These are phyloP conservation scores for Drosophila mayri DNA, from an alignment of 1,140 invertebrate genomes.

Conservation along the genomic window DNA sequence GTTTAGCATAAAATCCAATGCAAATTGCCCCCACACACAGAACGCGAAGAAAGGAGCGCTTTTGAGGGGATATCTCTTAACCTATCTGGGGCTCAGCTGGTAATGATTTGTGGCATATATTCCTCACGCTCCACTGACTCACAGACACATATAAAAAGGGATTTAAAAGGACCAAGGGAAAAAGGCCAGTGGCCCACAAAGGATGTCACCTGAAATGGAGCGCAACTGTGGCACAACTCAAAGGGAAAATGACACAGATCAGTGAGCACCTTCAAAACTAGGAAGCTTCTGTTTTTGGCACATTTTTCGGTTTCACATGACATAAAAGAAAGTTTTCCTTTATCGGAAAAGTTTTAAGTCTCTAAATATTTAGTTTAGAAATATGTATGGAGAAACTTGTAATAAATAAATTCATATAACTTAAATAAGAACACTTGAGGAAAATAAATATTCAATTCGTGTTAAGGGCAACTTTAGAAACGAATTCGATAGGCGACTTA, in stretches of 20 bases:
- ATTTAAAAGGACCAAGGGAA: neutral
- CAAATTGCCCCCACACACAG: conserved; percentile 54
- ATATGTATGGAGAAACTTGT: neutral
- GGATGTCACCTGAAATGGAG: conserved; percentile 48
- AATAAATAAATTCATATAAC: neutral
- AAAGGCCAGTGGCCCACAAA: neutral
- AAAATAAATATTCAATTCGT: no score
- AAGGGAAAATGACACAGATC: conserved; percentile 49
- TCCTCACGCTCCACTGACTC: conserved; percentile 34
- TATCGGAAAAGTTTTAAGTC: neutral
- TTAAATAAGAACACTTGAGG: neutral
- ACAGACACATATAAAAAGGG: neutral
- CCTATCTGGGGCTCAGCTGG: conserved; percentile 44
- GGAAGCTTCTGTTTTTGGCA: neutral
- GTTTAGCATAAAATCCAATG: conserved; percentile 78
- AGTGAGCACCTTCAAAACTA: conserved; percentile 19
- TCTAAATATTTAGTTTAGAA: neutral
- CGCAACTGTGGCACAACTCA: conserved; percentile 50
- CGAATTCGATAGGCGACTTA: neutral
- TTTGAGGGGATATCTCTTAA: conserved; percentile 15
- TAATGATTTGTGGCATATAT: conserved; percentile 57
- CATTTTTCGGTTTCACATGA: neutral
- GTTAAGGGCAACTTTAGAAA: neutral
- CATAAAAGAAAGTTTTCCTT: neutral
- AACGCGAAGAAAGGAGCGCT: neutral